phyloP scores from a whole-genome alignment of 1,140 invertebrate genomes.

The Heliconius hermathena region DNA sequence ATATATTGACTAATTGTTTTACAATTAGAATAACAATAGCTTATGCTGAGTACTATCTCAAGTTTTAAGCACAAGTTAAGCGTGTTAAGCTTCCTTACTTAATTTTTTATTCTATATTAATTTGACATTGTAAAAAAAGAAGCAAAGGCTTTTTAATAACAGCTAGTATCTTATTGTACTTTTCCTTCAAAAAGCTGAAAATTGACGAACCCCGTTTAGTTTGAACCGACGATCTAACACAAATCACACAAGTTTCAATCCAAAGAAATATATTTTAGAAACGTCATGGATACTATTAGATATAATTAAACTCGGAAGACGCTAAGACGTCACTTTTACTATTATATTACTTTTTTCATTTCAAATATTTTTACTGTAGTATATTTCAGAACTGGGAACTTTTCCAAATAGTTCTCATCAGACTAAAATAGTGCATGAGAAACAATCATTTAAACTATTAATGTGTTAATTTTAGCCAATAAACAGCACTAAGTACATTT shows the following conservation, averaged over 20 bases:
- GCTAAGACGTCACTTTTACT: background rate
- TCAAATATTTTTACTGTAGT: constrained; percentile 30
- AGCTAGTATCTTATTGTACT: no score
- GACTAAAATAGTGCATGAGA: constrained; percentile 46
- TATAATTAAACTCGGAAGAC: background rate
- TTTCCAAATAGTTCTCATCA: constrained; percentile 54
- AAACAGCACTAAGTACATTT: background rate
- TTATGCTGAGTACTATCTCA: no score
- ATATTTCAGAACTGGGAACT: constrained; percentile 55
- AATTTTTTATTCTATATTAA: no score
- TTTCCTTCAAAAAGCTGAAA: no score
- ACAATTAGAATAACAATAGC: no score
- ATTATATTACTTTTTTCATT: constrained; percentile 7
- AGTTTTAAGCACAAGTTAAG: no score
- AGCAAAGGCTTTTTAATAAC: no score
- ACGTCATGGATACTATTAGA: background rate
- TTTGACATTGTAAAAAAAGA: no score
- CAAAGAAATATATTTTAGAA: background rate
- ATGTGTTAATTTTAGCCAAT: constrained; percentile 37
- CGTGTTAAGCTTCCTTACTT: no score
- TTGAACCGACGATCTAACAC: no score
- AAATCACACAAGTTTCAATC: background rate
- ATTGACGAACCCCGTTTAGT: no score
- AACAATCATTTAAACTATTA: constrained; percentile 47
- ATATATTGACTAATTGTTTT: no score